Percentiles rank a stretch among this genome's conserved stretches.
Conservation (phyloP, 2,888 invertebrate genomes). For the Eupeodes latifasciatus region DNA sequence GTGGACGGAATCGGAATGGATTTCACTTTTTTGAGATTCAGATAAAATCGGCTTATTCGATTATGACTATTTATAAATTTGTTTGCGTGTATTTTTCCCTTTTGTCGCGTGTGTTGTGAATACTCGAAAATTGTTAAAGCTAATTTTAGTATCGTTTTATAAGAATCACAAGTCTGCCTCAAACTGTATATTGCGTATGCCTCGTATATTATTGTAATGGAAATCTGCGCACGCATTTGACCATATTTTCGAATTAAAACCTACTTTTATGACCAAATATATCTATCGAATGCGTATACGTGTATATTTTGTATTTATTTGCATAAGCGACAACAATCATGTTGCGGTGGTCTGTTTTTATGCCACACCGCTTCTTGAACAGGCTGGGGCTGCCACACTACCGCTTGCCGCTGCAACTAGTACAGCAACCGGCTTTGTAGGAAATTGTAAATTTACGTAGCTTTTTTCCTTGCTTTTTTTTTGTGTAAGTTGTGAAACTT, state of each 20-base stretch:
- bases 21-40: slow-evolving; percentile 51
- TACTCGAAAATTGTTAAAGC: neutral
- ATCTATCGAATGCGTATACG: slow-evolving; percentile 43
- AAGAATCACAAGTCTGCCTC: neutral
- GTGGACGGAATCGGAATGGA: neutral
- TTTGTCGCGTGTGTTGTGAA: slow-evolving; percentile 19
- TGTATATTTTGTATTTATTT: slow-evolving; percentile 41
- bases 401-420: neutral
- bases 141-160: slow-evolving; percentile 1
- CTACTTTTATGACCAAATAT: slow-evolving; percentile 50
- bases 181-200: slow-evolving; percentile 28
- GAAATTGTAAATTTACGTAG: slow-evolving; percentile 63
- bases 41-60: slow-evolving; percentile 25
- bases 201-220: neutral
- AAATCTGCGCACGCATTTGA: slow-evolving; percentile 57
- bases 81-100: neutral
- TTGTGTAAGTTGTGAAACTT: slow-evolving; percentile 59
- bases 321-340: slow-evolving; percentile 24
- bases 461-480: slow-evolving; percentile 22
- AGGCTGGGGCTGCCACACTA: neutral
- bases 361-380: neutral
- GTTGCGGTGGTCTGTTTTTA: neutral
- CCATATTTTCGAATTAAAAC: slow-evolving; percentile 55
- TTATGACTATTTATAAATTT: slow-evolving; percentile 42
- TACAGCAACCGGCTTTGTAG: slow-evolving; percentile 61